These are phyloP conservation scores for Lepidonotus clava DNA, from an alignment of 2,888 invertebrate genomes.

Conservation along the genomic window DNA sequence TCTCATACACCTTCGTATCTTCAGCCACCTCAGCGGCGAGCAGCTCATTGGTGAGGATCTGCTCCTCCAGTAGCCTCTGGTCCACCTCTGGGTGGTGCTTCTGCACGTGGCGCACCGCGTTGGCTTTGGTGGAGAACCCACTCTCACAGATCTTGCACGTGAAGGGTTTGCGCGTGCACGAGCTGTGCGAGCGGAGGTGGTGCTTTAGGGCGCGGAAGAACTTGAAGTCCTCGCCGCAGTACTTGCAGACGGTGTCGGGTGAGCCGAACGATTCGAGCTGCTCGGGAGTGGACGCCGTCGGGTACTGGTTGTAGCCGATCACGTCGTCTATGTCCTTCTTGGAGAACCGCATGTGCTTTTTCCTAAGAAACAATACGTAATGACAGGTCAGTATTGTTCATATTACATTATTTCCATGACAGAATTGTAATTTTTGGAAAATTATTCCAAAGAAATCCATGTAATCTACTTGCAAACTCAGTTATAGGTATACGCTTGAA, in stretches of 20 bases:
- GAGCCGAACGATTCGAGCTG: conserved; percentile 69
- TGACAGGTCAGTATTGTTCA: no score
- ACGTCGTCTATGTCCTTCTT: conserved; percentile 93
- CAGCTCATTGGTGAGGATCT: conserved; percentile 70
- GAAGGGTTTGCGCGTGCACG: conserved; percentile 79
- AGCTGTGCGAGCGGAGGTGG: conserved; percentile 79
- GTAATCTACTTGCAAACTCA: no score
- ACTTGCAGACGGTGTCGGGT: conserved; percentile 80
- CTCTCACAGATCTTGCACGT: conserved; percentile 78
- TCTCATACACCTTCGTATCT: conserved; percentile 31
- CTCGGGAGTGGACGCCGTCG: conserved; percentile 64
- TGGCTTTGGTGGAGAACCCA: conserved; percentile 80
- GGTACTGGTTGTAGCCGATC: conserved; percentile 82
- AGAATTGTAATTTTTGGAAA: no score
- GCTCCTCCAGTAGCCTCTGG: conserved; percentile 68
- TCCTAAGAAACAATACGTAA: conserved; percentile 83
- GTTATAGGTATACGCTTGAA: no score
- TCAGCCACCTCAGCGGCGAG: conserved; percentile 52
- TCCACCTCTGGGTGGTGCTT: conserved; percentile 76
- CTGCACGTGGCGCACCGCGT: conserved; percentile 79
- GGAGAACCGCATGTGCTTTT: conserved; percentile 92
- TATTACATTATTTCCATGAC: no score
- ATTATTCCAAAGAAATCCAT: no score
- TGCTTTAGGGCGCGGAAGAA: conserved; percentile 80
- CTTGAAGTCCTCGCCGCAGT: conserved; percentile 81